Base-by-base conservation (phyloP, 2,113 vertebrate species). In the Zingel zingel region DNA sequence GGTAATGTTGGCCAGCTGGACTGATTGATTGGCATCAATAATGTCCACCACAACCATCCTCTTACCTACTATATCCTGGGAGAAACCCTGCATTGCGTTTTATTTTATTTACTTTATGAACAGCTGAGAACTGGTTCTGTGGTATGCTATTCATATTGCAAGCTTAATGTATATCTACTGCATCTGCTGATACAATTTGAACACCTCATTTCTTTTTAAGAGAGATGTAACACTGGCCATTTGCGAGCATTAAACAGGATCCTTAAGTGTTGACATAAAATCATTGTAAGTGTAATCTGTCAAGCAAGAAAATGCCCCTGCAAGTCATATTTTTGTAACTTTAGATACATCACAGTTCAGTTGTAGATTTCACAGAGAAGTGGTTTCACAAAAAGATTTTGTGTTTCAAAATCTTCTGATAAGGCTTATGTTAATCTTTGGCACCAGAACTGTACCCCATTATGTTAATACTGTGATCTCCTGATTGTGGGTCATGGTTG, bases 401-500 rank as follows among this genome's bases (percentile, higher is more conserved):
- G 19, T 36, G 18, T 23, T 68, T 25, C 36, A 12, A 56, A 66
- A 3, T 61, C 45, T 33, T 43, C 16, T 5, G 8, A 54, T 58
- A 19, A 51, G 18, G 27, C 36, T 81, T 50, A 63, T 30, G 48
- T 57, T 57, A 51, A 62, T 77, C 48, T 43, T 65, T 68, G 53
- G 45, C 30, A 23, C 14, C 18, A 30, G 23, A 23, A n/a, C 39
- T 3, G 2, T 16, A 36, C 36, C 23, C 48, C 21, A 47, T 79
- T 63, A 72, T 76, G n/a, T 82, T 25, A 81, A 77, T 21, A 45
- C 58, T 62, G 14, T 47, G 47, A 77, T 21, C 62, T 74, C 47
- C 57, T 86, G 57, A 77, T 81, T 69, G 65, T 43, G 39, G 77
- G 68, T 53, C n/a, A 66, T 50, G 57, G 30, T 14, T 74, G 45